Evolutionary conservation across 1,140 invertebrate genomes (phyloP).

Genomic region (Papilio polytes): DNA sequence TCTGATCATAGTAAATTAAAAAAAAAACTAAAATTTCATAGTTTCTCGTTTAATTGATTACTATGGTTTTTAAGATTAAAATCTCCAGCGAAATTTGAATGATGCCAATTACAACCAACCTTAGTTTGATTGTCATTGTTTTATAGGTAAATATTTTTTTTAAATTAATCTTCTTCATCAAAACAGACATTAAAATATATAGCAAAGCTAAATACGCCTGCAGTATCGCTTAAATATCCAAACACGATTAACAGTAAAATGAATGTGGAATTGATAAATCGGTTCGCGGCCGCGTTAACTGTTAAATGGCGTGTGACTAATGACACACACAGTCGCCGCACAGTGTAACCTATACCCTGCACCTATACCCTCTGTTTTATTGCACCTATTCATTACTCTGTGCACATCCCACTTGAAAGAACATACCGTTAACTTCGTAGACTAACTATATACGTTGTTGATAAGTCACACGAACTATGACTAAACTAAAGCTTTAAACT

Average conservation of each 20-base stretch:
- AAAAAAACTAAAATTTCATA: no score
- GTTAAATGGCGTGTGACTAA: slow-evolving; percentile 80
- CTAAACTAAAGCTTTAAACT: no score
- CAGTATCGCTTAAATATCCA: slow-evolving; percentile 64
- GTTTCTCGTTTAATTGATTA: no score
- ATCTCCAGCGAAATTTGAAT: not conserved
- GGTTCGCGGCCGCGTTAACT: slow-evolving; percentile 63
- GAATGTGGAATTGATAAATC: slow-evolving; percentile 79
- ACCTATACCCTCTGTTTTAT: slow-evolving; percentile 43
- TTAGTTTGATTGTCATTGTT: no score
- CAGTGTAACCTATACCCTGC: slow-evolving; percentile 46
- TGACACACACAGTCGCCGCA: slow-evolving; percentile 55
- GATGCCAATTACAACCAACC: no score
- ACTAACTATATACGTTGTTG: not conserved
- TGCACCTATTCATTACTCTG: slow-evolving; percentile 43
- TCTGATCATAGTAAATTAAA: not conserved
- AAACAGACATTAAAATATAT: not conserved
- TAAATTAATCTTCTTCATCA: not conserved
- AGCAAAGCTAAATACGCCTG: slow-evolving; percentile 36
- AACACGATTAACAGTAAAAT: slow-evolving; percentile 77
- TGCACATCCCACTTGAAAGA: slow-evolving; percentile 24
- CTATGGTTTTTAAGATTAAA: not conserved
- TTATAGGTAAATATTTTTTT: no score
- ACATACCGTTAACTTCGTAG: not conserved
- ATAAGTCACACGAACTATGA: not conserved